phyloP scores from a whole-genome alignment of 2,113 vertebrate species.

The Ivindomyrus marchei region DNA sequence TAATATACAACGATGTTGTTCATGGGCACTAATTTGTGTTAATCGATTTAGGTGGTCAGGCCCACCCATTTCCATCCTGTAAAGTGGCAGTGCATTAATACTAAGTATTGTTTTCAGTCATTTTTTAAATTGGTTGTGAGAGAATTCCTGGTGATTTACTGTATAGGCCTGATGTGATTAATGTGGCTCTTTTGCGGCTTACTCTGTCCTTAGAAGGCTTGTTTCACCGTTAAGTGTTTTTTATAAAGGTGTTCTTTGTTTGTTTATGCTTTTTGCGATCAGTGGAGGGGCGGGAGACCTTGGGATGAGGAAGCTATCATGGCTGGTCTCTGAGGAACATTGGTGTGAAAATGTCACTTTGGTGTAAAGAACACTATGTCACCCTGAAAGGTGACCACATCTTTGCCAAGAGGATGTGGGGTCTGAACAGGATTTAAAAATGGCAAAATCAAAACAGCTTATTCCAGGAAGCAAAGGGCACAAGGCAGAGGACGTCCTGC shows the following conservation, averaged over 20 bases:
- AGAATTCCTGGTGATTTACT: neutral
- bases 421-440: neutral
- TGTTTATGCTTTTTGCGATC: neutral
- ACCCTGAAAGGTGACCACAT: neutral
- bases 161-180: neutral
- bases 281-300: neutral
- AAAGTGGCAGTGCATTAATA: neutral
- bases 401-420: neutral
- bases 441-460: neutral
- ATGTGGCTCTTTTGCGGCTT: neutral
- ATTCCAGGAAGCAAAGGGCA: neutral
- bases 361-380: neutral
- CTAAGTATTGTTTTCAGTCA: neutral
- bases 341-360: neutral
- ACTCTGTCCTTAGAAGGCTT: neutral
- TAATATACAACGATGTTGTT: neutral
- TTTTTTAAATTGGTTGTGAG: neutral
- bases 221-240: neutral
- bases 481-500: neutral
- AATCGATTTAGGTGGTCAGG: neutral
- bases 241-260: neutral
- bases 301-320: neutral
- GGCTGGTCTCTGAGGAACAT: neutral
- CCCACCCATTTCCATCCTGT: neutral
- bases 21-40: neutral